These are phyloP conservation scores for Bubalus kerabau DNA, from an alignment of 2,113 vertebrate species.

Conservation along the genomic window DNA sequence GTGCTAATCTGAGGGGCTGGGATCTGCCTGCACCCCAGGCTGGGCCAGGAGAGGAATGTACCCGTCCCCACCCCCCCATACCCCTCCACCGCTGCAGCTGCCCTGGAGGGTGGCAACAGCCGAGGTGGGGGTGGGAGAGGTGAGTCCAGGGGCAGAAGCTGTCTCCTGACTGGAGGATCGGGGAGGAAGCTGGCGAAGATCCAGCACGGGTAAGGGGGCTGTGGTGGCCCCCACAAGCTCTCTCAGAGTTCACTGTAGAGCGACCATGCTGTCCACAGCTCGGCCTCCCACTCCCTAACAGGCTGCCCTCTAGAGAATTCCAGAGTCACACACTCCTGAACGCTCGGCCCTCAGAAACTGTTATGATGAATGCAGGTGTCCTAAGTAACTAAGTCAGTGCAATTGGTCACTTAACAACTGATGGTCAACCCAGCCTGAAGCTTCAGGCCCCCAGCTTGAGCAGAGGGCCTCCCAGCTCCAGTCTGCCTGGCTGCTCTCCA, in stretches of 20 bases:
- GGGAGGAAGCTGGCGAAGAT: neutral
- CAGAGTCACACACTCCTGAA: neutral
- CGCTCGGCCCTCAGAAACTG: neutral
- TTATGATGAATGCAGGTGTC: too few species aligned
- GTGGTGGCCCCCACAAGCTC: too few species aligned
- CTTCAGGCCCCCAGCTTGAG: neutral
- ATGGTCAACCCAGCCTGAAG: neutral
- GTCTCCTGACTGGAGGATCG: neutral
- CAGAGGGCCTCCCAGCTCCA: neutral
- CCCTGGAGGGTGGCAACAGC: neutral
- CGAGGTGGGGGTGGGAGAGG: rapidly evolving
- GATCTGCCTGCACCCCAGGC: neutral
- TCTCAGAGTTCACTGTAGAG: neutral
- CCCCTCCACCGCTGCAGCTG: rapidly evolving
- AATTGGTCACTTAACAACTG: neutral
- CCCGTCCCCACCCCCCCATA: neutral
- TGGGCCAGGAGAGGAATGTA: neutral
- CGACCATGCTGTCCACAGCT: neutral
- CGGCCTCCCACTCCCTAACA: neutral
- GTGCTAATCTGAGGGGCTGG: neutral
- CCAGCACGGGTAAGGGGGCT: neutral
- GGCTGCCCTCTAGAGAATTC: neutral
- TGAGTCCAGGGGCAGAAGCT: neutral
- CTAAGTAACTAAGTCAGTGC: neutral
- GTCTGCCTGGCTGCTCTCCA: rapidly evolving